These are phyloP conservation scores for Camelus dromedarius DNA, from an alignment of 2,113 vertebrate species.

Conservation along the genomic window DNA sequence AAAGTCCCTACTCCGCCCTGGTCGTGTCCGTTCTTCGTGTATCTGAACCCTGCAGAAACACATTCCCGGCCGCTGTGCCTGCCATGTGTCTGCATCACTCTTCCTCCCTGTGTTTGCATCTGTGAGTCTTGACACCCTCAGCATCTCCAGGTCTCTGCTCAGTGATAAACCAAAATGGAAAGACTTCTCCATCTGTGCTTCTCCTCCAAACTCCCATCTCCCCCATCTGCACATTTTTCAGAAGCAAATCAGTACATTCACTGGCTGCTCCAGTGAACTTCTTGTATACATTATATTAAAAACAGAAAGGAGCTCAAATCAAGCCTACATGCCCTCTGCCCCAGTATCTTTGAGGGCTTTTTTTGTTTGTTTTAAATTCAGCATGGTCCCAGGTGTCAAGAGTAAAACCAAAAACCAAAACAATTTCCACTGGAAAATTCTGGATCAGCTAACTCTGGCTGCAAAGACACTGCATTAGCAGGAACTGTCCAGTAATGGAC, in stretches of 20 bases:
- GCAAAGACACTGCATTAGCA: neutral
- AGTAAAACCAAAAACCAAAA: neutral
- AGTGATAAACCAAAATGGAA: slow-evolving; percentile 67
- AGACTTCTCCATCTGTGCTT: slow-evolving; percentile 65
- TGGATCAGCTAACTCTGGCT: neutral
- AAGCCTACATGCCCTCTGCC: neutral
- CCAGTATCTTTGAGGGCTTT: neutral
- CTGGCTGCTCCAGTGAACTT: slow-evolving; percentile 15
- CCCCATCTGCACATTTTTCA: slow-evolving; percentile 56
- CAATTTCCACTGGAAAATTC: slow-evolving; percentile 12
- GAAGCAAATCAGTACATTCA: slow-evolving; percentile 47
- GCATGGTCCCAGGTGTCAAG: neutral
- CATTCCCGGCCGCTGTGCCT: neutral
- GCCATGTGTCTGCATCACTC: neutral
- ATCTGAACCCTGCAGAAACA: neutral
- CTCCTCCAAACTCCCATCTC: slow-evolving; percentile 14
- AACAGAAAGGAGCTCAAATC: neutral
- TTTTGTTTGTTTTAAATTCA: neutral
- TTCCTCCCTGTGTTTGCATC: slow-evolving; percentile 34
- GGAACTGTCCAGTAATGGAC: neutral
- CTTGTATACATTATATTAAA: neutral
- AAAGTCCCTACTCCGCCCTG: neutral
- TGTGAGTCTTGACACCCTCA: slow-evolving; percentile 59
- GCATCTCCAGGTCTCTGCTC: slow-evolving; percentile 53
- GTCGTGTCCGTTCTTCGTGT: neutral